Evolutionary conservation across 2,113 vertebrate species (phyloP), one percentile per base, ranked within the genome.

Genomic region (Engraulis encrasicolus): DNA sequence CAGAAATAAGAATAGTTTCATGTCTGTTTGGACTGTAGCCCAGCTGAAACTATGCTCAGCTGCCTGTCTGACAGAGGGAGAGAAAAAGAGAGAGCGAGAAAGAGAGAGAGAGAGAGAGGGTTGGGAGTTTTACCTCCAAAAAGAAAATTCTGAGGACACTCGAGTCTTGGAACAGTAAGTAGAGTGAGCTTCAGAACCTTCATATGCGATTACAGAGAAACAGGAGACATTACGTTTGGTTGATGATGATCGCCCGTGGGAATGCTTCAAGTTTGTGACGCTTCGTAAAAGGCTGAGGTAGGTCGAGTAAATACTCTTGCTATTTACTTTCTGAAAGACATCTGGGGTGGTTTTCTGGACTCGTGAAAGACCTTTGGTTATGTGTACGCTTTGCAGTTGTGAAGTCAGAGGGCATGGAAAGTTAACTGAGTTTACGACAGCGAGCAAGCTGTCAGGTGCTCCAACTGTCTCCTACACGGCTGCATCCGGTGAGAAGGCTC

Each of bases 1-100:
- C 97, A 90, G 91, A 97, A 97, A 97, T 97, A 98, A 74, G 96
- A 96, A 95, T 92, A 94, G 95, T 95, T 96, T 94, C 94, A 94
- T 91, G 95, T 95, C 95, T 95, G 95, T 92, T 95, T 97, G 97
- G 96, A 97, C 4, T 87, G 84, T 85, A 91, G 96, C 97, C 97
- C 95, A 90, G 95, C 89, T 90, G 91, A 95, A 96, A 95, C 93
- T 95, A 93, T 96, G 96, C 95, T 91, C 86, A 37, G 88, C 90
- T 82, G 90, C 90, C 91, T 94, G 96, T 95, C 95, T 95, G 96
- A 96, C 93, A 93, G 91, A 89, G 95, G 88, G 92, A 74, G 66
- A 31, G 23, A 31, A 27, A 31, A 23, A 66, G 58, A 66, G 66
- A 74, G 66, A 74, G n/a, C n/a, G n/a, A n/a, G n/a, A n/a, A n/a